Percentiles rank a stretch among this genome's conserved stretches.
phyloP scores from a whole-genome alignment of 2,888 invertebrate species.

The Dryocosmus kuriphilus region DNA sequence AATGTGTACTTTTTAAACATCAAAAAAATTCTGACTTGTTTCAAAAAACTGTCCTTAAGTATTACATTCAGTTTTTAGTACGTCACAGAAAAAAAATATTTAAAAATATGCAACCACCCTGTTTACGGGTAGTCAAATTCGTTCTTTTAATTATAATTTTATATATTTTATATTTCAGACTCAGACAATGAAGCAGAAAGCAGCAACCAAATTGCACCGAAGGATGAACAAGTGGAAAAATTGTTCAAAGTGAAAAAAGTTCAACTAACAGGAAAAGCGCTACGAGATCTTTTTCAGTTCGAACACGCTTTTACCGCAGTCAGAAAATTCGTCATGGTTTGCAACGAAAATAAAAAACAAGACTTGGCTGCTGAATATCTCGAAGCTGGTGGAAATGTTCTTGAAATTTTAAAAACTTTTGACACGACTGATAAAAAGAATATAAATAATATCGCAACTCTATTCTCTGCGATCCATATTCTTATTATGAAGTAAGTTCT shows the following conservation, averaged over 20 bases:
- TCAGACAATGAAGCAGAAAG: neutral
- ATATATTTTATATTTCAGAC: neutral
- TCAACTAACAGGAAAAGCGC: conserved; percentile 59
- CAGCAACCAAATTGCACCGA: neutral
- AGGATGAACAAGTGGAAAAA: neutral
- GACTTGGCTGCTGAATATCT: conserved; percentile 83
- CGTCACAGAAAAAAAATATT: too few relatives aligned
- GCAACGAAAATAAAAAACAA: conserved; percentile 78
- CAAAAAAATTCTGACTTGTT: too few relatives aligned
- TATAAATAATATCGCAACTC: conserved; percentile 80
- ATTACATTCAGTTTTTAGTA: too few relatives aligned
- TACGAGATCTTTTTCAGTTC: conserved; percentile 64
- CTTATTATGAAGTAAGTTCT: conserved; percentile 81
- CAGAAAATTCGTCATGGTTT: conserved; percentile 82
- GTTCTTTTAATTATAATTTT: too few relatives aligned
- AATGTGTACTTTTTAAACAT: too few relatives aligned
- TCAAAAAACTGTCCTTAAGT: too few relatives aligned
- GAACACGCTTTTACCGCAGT: conserved; percentile 72
- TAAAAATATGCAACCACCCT: too few relatives aligned
- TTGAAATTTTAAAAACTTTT: conserved; percentile 84
- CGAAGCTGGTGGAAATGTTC: conserved; percentile 84
- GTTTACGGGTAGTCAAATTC: too few relatives aligned
- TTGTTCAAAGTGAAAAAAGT: conserved; percentile 5
- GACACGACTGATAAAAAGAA: conserved; percentile 82
- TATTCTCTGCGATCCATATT: conserved; percentile 83